Base-by-base conservation (phyloP, 2,113 vertebrate species). In the Mystacornis crossleyi region DNA sequence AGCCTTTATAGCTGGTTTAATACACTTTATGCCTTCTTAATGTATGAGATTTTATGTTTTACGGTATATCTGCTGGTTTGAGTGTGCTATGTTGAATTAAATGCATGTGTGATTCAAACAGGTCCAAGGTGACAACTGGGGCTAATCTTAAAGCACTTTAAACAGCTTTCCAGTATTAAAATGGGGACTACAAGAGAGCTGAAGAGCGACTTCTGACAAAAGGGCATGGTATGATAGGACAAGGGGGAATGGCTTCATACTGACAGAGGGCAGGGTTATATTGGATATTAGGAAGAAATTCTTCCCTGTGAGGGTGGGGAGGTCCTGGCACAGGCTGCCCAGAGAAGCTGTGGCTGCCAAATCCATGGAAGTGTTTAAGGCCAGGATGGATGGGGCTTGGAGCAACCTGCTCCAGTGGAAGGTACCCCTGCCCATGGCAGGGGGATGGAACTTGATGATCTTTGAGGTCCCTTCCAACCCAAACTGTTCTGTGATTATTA, bases 11-110 rank as follows among this genome's bases (percentile, higher is more conserved):
- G 89, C 62, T 40, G 75, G 94, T 80, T 95, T 95, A 96, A 97
- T 96, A 91, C 86, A 96, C 82, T 97, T 94, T 86, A 97, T 21
- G 81, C 62, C 84, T 95, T 84, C 89, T 95, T 95, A 95, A 97
- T 65, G 78, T 38, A 92, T 10, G 69, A 28, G 50, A 73, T 78
- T 97, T 98, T 97, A 94, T 93, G 61, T 95, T 96, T 96, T 96
- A 94, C 88, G 94, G 79, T 86, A 25, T 88, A 94, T 97, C 88
- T 98, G 71, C 96, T 96, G 93, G 62, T 89, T 73, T 89, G 57
- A 93, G 67, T 38, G 89, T 77, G 77, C 80, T 93, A 58, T 87
- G 88, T 89, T 93, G 89, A 95, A 97, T 95, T 94, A 94, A 89
- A 92, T 66, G 43, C 64, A 62, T 43, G 18, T 31, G 72, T 6